Percentiles rank a stretch among this genome's conserved stretches.
Conservation (phyloP, 2,113 vertebrate species). For the Piliocolobus tephrosceles region DNA sequence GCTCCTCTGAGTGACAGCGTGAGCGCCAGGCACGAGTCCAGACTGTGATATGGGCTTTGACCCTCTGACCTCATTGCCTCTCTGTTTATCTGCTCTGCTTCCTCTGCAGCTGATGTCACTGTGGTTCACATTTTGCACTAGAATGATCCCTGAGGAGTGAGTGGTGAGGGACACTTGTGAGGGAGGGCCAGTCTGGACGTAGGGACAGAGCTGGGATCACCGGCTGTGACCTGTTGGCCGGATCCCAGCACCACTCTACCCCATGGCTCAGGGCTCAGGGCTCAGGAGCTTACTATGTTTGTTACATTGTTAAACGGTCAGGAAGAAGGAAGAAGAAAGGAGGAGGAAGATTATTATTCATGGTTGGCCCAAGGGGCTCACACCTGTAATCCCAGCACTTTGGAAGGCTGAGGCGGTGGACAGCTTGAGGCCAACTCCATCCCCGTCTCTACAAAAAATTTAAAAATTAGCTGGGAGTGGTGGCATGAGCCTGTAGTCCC, state of each 20-base stretch:
- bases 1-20: background rate
- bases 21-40: background rate
- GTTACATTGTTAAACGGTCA: background rate
- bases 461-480: too few relatives aligned
- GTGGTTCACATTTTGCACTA: background rate
- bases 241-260: too few relatives aligned
- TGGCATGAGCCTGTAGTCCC: too few relatives aligned
- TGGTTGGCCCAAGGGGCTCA: too few relatives aligned
- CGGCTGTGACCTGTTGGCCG: fast-evolving
- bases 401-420: background rate
- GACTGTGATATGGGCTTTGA: background rate
- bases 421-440: too few relatives aligned
- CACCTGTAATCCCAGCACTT: background rate
- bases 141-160: background rate
- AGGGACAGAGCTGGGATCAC: too few relatives aligned
- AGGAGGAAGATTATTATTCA: background rate
- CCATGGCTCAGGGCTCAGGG: background rate
- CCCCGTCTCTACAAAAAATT: too few relatives aligned
- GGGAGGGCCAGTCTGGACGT: background rate
- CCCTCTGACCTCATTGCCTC: background rate
- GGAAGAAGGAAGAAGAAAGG: background rate
- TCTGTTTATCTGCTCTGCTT: background rate
- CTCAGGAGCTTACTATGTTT: background rate
- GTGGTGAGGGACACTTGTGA: background rate
- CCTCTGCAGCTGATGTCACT: background rate